Percentiles rank a stretch among this genome's conserved stretches.
These are phyloP conservation scores for Cinclus mexicanus DNA, from an alignment of 2,113 vertebrate species.

Conservation along the genomic window DNA sequence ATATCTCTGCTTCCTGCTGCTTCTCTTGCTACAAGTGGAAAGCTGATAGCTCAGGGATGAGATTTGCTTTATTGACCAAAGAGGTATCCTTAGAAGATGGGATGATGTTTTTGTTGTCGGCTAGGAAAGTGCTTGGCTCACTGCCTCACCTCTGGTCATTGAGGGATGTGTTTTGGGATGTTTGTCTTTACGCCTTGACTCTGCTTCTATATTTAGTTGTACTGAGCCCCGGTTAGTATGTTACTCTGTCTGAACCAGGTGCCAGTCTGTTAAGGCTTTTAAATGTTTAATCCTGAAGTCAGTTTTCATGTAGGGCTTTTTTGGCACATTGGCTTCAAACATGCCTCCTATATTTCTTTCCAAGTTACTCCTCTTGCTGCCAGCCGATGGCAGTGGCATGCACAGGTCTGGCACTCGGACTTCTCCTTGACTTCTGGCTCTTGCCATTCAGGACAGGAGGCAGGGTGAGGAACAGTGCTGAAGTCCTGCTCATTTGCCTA, in stretches of 20 bases:
- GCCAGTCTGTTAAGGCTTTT: not conserved
- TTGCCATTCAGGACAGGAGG: not conserved
- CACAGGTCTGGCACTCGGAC: not conserved
- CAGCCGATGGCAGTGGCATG: not conserved
- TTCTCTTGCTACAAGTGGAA: not conserved
- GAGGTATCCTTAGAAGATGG: not conserved
- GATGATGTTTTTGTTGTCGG: accelerated
- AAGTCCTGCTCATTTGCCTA: not conserved
- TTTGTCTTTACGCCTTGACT: not conserved
- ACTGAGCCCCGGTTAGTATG: not conserved
- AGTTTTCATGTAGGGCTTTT: not conserved
- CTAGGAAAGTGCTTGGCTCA: not conserved
- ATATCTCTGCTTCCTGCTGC: not conserved
- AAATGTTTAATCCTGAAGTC: not conserved
- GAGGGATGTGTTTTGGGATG: not conserved
- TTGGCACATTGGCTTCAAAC: not conserved
- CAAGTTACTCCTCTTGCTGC: not conserved
- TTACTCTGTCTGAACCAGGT: not conserved
- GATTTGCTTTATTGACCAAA: not conserved
- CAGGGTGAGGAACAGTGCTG: not conserved
- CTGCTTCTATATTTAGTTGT: not conserved
- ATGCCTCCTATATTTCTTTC: not conserved
- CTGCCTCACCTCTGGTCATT: accelerated
- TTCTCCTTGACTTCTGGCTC: not conserved
- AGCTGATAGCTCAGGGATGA: not conserved